Base-by-base conservation (phyloP, 2,113 vertebrate species). In the Euleptes europaea region DNA sequence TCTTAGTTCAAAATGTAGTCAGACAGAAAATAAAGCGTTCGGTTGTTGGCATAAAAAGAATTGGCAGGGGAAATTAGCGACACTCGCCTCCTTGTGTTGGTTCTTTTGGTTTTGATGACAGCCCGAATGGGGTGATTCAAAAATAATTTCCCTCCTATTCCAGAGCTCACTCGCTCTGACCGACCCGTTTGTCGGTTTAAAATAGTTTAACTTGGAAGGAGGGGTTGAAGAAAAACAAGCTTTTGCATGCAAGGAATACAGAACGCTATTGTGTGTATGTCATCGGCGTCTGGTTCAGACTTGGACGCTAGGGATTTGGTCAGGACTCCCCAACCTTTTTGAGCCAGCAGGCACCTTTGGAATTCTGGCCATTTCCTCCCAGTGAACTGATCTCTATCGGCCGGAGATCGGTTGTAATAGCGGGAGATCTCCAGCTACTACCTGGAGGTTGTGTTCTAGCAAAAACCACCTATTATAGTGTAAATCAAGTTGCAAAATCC, bases 181-280 rank as follows among this genome's bases (percentile, higher is more conserved):
- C 40, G 31, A 42, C 60, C 38, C 4, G 15, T 19, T 44, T 31
- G 40, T 79, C 40, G 42, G 14, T 31, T n/a, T 17, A n/a, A 40
- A 63, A 78, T 14, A 23, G 86, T 1, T 80, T 83, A 0, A 2
- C 1, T 31, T 76, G 14, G n/a, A 54, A 33, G 42, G 40, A 40
- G 4, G 28, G 44, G 67, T 31, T 67, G n/a, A 78, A 76, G 73
- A 54, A 82, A 72, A 15, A 38, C 84, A 73, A 1, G 5, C 28
- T 2, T 82, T 60, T 85, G n/a, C 51, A 49, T 75, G 76, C 79
- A 78, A 60, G 47, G 40, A 86, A 83, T 86, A 89, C 72, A 57
- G 82, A 70, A 60, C 23, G 3, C n/a, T 82, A 44, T 70, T 66
- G 7, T 49, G 35, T 88, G 28, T 86, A 63, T 33, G 33, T 2